phyloP scores from a whole-genome alignment of 2,888 invertebrate species.

The Brachyptera putata region DNA sequence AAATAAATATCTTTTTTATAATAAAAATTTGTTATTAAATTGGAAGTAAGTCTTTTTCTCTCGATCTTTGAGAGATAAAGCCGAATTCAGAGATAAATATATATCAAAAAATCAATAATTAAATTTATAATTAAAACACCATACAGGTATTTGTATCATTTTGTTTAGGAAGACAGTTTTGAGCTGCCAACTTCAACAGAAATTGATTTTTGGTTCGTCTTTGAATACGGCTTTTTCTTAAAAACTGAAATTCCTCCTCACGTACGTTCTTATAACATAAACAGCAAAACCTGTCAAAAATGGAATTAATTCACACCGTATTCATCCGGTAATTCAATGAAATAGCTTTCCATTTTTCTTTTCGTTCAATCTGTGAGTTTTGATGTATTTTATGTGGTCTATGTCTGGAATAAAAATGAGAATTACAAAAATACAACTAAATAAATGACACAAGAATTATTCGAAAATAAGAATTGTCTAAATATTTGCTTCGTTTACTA shows the following conservation, averaged over 20 bases:
- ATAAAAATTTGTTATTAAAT: not conserved
- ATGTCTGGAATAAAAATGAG: constrained; percentile 8
- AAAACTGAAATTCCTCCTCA: too few relatives aligned
- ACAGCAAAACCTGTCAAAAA: constrained; percentile 16
- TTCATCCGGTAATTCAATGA: not conserved
- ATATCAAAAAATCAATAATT: not conserved
- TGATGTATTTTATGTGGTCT: constrained; percentile 8
- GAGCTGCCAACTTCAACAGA: too few relatives aligned
- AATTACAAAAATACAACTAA: not conserved
- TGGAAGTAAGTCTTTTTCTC: not conserved
- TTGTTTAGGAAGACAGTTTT: too few relatives aligned
- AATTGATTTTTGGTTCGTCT: too few relatives aligned
- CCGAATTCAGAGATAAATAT: not conserved
- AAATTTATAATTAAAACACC: too few relatives aligned
- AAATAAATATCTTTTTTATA: not conserved
- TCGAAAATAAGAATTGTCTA: too few relatives aligned
- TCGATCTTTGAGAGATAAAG: not conserved
- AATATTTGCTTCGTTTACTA: too few relatives aligned
- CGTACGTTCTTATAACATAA: not conserved
- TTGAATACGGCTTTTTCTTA: too few relatives aligned
- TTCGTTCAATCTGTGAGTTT: not conserved
- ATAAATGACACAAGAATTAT: too few relatives aligned
- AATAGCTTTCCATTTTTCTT: constrained; percentile 2
- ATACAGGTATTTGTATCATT: too few relatives aligned
- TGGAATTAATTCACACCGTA: too few relatives aligned